Evolutionary conservation across 2,797 vertebrate species (phyloP).

Genomic region (Fundulus diaphanus): DNA sequence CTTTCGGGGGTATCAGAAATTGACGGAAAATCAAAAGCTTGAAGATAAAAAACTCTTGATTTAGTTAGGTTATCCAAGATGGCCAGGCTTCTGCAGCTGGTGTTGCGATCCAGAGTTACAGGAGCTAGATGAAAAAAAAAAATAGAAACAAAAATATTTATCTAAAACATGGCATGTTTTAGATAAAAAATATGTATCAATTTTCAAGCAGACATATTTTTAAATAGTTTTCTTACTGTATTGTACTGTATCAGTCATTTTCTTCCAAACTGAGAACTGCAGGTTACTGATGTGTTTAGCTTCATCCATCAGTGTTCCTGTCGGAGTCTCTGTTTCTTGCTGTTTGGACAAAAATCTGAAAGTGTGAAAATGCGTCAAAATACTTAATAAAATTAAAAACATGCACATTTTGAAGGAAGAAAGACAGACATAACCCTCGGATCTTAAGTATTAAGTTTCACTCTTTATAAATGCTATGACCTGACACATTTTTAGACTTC

Average conservation of each 20-base stretch:
- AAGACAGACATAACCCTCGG: too few species aligned
- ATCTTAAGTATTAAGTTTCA: too few species aligned
- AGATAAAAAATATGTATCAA: background rate
- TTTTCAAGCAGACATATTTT: accelerated
- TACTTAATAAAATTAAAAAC: background rate
- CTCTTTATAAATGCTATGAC: too few species aligned
- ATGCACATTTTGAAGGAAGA: too few species aligned
- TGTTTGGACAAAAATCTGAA: conserved; percentile 24
- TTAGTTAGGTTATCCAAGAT: conserved; percentile 27
- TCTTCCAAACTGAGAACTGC: conserved; percentile 39
- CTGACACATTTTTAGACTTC: too few species aligned
- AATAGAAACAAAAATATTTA: background rate
- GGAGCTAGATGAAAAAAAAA: conserved; percentile 21
- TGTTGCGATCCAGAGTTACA: conserved; percentile 53
- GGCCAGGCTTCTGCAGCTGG: accelerated
- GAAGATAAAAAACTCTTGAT: too few species aligned
- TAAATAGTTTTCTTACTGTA: conserved; percentile 36
- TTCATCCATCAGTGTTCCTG: conserved; percentile 31
- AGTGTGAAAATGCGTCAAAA: background rate
- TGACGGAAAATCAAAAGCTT: accelerated
- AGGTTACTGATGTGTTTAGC: conserved; percentile 48
- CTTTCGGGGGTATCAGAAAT: conserved; percentile 34
- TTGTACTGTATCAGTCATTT: conserved; percentile 36
- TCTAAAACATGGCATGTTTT: background rate
- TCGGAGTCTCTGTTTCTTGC: conserved; percentile 23